Evolutionary conservation across 2,113 vertebrate genomes (phyloP).

Genomic region (Casuarius casuarius): DNA sequence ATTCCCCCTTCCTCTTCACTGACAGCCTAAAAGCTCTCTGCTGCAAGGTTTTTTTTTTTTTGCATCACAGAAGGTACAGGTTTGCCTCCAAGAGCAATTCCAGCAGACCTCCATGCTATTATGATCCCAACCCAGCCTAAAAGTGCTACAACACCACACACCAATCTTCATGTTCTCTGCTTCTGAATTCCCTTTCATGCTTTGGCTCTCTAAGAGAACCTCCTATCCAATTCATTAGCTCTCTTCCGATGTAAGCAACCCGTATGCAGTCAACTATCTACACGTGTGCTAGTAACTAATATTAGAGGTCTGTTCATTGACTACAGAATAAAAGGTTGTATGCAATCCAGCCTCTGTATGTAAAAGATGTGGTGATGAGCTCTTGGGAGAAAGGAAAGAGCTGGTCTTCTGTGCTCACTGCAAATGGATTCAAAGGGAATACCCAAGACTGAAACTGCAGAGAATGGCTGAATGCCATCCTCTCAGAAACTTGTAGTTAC

Average conservation of each 20-base stretch:
- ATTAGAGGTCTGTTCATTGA: not conserved
- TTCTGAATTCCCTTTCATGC: not conserved
- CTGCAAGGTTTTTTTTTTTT: not conserved
- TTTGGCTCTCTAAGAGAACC: not conserved
- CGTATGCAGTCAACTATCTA: not conserved
- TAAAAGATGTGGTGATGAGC: not conserved
- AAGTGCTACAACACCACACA: not conserved
- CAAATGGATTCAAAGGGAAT: conserved; percentile 28
- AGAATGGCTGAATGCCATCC: not conserved
- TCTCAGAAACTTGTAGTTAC: not conserved
- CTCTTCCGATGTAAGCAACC: not conserved
- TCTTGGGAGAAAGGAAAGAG: not conserved
- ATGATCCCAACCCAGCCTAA: not conserved
- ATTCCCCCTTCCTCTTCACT: not conserved
- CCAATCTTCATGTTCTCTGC: not conserved
- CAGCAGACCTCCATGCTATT: not conserved
- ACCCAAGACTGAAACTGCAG: conserved; percentile 10
- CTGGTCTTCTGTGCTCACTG: conserved; percentile 30
- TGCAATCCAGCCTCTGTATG: not conserved
- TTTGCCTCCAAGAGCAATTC: not conserved
- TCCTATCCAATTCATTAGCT: not conserved
- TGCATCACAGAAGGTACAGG: not conserved
- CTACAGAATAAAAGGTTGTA: not conserved
- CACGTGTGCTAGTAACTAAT: not conserved
- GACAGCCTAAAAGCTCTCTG: not conserved